Evolutionary conservation across 1,140 invertebrate genomes (phyloP).

Genomic region (Bombus superbus): DNA sequence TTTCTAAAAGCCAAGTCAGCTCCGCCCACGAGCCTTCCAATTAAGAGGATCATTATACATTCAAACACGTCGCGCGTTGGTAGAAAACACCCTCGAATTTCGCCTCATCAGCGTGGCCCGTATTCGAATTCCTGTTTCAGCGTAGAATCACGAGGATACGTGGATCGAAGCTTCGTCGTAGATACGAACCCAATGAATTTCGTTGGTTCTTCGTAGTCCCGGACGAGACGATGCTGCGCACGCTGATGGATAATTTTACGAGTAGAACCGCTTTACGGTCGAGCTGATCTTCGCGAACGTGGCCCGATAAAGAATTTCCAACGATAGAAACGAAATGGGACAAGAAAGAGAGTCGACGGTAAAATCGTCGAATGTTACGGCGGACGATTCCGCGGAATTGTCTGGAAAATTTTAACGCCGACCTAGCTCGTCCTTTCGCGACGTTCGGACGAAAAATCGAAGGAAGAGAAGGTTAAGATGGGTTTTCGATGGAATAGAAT

Average conservation of each 20-base stretch:
- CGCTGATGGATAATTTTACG: conserved; percentile 17
- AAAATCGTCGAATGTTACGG: conserved; percentile 18
- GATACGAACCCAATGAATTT: not conserved
- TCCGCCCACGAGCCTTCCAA: not conserved
- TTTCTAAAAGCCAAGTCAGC: not conserved
- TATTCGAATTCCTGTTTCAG: not conserved
- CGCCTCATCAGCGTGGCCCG: not conserved
- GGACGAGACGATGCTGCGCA: not conserved
- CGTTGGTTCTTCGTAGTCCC: not conserved
- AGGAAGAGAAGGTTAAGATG: not conserved
- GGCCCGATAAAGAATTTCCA: conserved; percentile 23
- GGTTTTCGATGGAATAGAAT: not conserved
- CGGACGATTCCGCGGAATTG: conserved; percentile 5
- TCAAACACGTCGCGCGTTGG: not conserved
- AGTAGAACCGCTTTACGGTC: not conserved
- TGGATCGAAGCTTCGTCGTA: not conserved
- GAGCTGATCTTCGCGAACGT: not conserved
- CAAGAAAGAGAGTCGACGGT: conserved; percentile 19
- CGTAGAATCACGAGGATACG: too few species aligned
- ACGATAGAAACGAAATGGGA: conserved; percentile 30
- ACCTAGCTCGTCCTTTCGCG: not conserved
- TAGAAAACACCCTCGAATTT: not conserved
- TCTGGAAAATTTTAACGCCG: conserved; percentile 18
- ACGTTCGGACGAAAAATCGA: too few species aligned
- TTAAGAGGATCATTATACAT: conserved; percentile 3